Conservation (phyloP, 2,113 vertebrate species). For the Cyanocitta stelleri region DNA sequence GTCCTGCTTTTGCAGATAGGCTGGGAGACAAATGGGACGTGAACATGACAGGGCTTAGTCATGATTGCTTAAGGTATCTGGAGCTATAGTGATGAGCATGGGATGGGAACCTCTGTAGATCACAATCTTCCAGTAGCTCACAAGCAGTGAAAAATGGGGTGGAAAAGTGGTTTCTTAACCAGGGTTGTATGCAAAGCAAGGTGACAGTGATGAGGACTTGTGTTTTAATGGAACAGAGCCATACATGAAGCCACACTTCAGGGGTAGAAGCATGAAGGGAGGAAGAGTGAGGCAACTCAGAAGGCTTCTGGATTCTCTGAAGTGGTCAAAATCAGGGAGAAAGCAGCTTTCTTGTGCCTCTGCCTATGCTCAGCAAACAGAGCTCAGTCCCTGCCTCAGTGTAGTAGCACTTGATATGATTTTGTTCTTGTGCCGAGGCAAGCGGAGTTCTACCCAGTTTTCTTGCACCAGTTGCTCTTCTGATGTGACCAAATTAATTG, state of each 20-base stretch:
- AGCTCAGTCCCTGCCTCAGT: not conserved
- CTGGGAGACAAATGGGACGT: not conserved
- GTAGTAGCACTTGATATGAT: not conserved
- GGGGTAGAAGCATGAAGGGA: not conserved
- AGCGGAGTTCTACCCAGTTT: not conserved
- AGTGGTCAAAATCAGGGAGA: not conserved
- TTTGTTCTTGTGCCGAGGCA: not conserved
- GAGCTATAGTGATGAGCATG: not conserved
- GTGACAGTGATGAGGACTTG: not conserved
- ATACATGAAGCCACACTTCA: not conserved
- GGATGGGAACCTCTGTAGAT: not conserved
- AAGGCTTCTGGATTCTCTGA: not conserved
- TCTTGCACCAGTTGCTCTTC: not conserved
- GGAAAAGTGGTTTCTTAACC: not conserved
- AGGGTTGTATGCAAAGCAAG: not conserved
- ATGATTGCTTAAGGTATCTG: not conserved
- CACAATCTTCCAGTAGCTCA: not conserved
- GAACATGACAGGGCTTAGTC: not conserved
- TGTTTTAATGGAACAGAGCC: not conserved
- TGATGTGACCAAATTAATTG: not conserved
- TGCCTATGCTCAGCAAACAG: not conserved
- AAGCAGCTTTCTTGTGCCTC: not conserved
- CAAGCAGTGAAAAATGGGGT: not conserved
- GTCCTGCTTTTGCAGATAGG: not conserved
- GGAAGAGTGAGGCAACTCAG: not conserved